Conservation (phyloP, 2,888 invertebrate species). For the Anticlea derivata region DNA sequence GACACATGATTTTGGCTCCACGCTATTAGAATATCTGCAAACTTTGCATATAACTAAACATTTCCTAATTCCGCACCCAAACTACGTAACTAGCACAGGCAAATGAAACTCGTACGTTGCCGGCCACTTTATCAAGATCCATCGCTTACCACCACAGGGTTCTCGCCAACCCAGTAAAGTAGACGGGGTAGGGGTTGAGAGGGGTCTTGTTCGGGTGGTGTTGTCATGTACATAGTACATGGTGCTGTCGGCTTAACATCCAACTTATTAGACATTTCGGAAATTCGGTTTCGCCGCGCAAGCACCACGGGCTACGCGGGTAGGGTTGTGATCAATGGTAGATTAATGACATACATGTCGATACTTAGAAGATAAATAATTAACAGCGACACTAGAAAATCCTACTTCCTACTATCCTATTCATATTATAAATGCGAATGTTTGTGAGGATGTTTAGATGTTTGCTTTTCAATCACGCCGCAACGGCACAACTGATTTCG, state of each 20-base stretch:
- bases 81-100: constrained; percentile 68
- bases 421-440: too few species aligned
- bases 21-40: constrained; percentile 25
- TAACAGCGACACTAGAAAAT: too few species aligned
- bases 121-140: constrained; percentile 53
- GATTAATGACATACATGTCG: constrained; percentile 3
- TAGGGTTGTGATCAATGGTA: constrained; percentile 44
- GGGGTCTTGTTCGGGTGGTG: constrained; percentile 54
- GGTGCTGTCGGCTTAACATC: constrained; percentile 77
- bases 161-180: constrained; percentile 38
- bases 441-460: too few species aligned
- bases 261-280: constrained; percentile 83
- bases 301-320: constrained; percentile 64
- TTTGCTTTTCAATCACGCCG: too few species aligned
- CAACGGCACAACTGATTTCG: too few species aligned
- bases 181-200: constrained; percentile 37
- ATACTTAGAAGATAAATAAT: background rate
- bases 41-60: constrained; percentile 63
- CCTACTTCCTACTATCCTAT: too few species aligned
- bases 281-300: constrained; percentile 80
- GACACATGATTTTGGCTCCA: background rate
- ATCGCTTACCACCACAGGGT: constrained; percentile 41
- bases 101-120: constrained; percentile 69
- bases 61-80: constrained; percentile 66
- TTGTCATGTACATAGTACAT: constrained; percentile 71